Conservation (phyloP, 2,797 vertebrate genomes). For the Jordanella pulchra region DNA sequence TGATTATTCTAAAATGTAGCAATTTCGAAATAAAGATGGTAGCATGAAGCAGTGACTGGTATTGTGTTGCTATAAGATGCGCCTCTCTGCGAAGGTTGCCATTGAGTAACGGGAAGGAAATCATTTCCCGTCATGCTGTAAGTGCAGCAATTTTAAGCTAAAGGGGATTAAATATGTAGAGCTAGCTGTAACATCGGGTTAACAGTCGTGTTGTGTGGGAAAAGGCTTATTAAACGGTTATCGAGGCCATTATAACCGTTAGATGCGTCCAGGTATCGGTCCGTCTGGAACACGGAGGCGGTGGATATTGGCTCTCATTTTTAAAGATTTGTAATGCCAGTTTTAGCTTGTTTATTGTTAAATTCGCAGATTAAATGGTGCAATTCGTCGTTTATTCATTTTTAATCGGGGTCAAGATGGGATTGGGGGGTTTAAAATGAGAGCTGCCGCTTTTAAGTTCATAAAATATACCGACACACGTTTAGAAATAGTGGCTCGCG, state of each 20-base stretch:
- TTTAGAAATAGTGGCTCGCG: not conserved
- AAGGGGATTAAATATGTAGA: not conserved
- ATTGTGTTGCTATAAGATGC: not conserved
- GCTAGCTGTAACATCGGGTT: not conserved
- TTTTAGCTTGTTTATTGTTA: not conserved
- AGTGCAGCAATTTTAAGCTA: conserved; percentile 11
- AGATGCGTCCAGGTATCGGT: conserved; percentile 4
- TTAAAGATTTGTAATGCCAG: not conserved
- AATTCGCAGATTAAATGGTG: conserved; percentile 16
- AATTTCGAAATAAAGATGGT: not conserved
- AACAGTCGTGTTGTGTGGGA: not conserved
- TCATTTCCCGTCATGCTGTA: conserved; percentile 69
- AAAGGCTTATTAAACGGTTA: not conserved
- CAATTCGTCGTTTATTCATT: conserved; percentile 29
- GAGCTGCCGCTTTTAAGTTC: not conserved
- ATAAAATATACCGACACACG: too few relatives aligned
- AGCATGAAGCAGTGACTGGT: not conserved
- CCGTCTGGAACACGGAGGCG: not conserved
- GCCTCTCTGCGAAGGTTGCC: not conserved
- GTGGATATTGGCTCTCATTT: not conserved
- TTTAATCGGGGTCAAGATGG: conserved; percentile 1
- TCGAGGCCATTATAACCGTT: not conserved
- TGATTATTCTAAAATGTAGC: not conserved
- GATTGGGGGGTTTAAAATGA: not conserved
- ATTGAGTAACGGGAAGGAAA: conserved; percentile 17